Conservation (phyloP, 2,888 invertebrate genomes). For the Syrista parreyssii region DNA sequence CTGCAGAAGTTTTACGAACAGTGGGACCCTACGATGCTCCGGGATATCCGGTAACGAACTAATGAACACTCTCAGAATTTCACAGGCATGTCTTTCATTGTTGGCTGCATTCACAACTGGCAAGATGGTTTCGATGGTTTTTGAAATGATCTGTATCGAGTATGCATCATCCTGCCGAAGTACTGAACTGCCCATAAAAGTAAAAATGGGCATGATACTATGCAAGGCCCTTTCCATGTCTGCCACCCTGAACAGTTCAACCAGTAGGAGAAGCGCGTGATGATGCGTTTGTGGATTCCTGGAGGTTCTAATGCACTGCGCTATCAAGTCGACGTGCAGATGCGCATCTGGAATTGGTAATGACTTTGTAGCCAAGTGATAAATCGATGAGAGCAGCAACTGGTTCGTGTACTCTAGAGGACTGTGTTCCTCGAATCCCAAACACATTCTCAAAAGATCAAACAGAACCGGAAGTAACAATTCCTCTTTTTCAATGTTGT, state of each 20-base stretch:
- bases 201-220: slow-evolving; percentile 96
- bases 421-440: slow-evolving; percentile 84
- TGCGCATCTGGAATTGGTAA: slow-evolving; percentile 65
- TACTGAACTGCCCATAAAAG: slow-evolving; percentile 96
- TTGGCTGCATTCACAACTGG: slow-evolving; percentile 75
- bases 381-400: slow-evolving; percentile 80
- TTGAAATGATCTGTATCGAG: slow-evolving; percentile 92
- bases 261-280: slow-evolving; percentile 88
- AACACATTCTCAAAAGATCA: slow-evolving; percentile 80
- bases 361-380: slow-evolving; percentile 66
- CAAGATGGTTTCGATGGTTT: slow-evolving; percentile 89
- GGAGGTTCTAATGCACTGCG: slow-evolving; percentile 90
- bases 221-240: slow-evolving; percentile 70
- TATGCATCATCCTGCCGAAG: slow-evolving; percentile 94
- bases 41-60: slow-evolving; percentile 93
- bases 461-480: slow-evolving; percentile 81
- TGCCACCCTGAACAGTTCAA: slow-evolving; percentile 66
- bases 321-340: slow-evolving; percentile 80
- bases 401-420: slow-evolving; percentile 91
- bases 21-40: slow-evolving; percentile 85
- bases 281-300: slow-evolving; percentile 96
- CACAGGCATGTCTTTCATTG: slow-evolving; percentile 68
- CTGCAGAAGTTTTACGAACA: slow-evolving; percentile 83
- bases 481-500: slow-evolving; percentile 77
- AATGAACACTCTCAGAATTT: slow-evolving; percentile 88